These are phyloP conservation scores for Polietes domitor DNA, from an alignment of 2,888 invertebrate species.

Conservation along the genomic window DNA sequence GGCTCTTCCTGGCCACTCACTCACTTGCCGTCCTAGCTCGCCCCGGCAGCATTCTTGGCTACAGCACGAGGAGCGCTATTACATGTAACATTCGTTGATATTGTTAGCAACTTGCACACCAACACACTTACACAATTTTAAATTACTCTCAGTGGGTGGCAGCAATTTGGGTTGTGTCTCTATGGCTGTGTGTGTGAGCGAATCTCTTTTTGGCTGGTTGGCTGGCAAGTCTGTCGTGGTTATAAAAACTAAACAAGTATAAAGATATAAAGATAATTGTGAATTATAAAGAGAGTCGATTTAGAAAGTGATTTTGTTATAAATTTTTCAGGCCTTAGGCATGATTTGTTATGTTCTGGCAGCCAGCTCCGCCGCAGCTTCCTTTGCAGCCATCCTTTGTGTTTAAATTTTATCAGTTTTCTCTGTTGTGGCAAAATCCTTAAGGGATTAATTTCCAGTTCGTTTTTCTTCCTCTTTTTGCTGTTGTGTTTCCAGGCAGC, in stretches of 20 bases:
- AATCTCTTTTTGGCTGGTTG: background rate
- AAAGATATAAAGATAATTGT: constrained; percentile 62
- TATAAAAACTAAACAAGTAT: constrained; percentile 37
- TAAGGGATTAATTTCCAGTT: constrained; percentile 49
- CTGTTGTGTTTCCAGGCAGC: background rate
- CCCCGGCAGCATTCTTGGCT: background rate
- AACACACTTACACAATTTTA: constrained; percentile 4
- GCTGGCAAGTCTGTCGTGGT: background rate
- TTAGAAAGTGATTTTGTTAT: constrained; percentile 60
- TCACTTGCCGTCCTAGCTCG: background rate
- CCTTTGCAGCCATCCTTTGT: background rate
- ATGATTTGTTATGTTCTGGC: constrained; percentile 53
- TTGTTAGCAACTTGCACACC: background rate
- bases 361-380: no score
- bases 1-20: background rate
- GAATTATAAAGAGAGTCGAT: constrained; percentile 57
- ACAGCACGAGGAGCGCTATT: constrained; percentile 5
- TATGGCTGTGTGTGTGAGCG: no score
- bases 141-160: constrained; percentile 48
- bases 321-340: constrained; percentile 51
- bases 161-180: constrained; percentile 3
- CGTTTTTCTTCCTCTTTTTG: background rate
- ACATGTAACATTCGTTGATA: background rate
- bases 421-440: constrained; percentile 37
- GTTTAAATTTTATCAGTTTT: constrained; percentile 41